Evolutionary conservation across 2,113 vertebrate species (phyloP).

Genomic region (Coptodon bakossiorum): DNA sequence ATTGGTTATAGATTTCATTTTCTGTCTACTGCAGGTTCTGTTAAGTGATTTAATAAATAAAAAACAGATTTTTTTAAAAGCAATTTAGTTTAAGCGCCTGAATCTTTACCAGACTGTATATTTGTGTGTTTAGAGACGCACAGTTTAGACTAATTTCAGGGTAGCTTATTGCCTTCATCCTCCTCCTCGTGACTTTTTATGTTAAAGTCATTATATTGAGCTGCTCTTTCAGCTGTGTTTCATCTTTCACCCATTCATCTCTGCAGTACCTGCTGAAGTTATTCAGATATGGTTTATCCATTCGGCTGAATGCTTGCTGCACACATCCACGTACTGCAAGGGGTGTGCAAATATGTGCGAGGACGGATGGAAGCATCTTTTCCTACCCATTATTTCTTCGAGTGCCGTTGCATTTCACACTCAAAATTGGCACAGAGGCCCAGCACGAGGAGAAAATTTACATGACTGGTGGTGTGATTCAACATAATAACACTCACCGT

Average conservation of each 20-base stretch:
- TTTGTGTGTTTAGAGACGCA: neutral
- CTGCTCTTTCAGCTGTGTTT: neutral
- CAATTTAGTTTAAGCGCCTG: neutral
- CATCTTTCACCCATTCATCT: neutral
- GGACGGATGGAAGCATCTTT: neutral
- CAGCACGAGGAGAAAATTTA: neutral
- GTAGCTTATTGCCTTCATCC: neutral
- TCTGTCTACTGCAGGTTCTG: neutral
- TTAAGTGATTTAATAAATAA: neutral
- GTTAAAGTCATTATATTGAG: neutral
- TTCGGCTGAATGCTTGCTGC: neutral
- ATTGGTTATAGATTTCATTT: neutral
- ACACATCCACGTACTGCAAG: neutral
- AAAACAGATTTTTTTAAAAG: neutral
- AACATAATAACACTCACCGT: conserved; percentile 24
- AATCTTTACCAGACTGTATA: neutral
- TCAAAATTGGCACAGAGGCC: neutral
- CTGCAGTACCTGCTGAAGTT: neutral
- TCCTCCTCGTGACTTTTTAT: neutral
- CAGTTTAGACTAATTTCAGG: neutral
- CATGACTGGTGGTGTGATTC: conserved; percentile 23
- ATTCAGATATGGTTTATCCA: neutral
- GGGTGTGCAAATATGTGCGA: neutral
- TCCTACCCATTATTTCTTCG: neutral
- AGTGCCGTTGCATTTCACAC: neutral